Evolutionary conservation across 2,113 vertebrate genomes (phyloP).

Genomic region (Polyodon spathula): DNA sequence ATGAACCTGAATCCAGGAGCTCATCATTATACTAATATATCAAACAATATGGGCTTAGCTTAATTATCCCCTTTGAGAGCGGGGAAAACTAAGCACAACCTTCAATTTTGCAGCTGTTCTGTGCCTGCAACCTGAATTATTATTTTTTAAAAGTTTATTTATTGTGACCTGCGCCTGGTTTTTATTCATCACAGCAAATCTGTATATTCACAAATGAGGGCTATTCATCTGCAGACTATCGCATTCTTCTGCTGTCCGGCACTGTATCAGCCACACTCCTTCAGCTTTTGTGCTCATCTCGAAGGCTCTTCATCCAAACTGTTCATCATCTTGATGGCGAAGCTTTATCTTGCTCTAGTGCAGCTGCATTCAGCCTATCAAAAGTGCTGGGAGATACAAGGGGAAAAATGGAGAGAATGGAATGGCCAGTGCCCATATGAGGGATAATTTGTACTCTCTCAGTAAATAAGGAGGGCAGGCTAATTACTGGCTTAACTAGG

Average conservation of each 20-base stretch:
- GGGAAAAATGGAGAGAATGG: conserved; percentile 50
- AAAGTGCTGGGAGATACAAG: conserved; percentile 70
- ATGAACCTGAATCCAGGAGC: conserved; percentile 62
- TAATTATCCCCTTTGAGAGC: conserved; percentile 82
- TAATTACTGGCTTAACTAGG: conserved; percentile 98
- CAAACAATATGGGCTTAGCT: conserved; percentile 77
- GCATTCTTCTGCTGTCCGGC: conserved; percentile 79
- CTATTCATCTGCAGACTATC: conserved; percentile 72
- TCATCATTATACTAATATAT: conserved; percentile 80
- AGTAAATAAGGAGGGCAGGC: conserved; percentile 93
- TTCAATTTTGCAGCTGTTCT: conserved; percentile 78
- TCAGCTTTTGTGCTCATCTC: conserved; percentile 79
- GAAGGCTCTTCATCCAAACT: conserved; percentile 83
- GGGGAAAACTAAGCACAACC: conserved; percentile 70
- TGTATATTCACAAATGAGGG: conserved; percentile 89
- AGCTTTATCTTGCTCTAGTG: conserved; percentile 82
- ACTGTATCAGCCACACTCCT: conserved; percentile 68
- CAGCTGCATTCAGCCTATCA: conserved; percentile 81
- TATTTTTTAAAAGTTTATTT: conserved; percentile 75
- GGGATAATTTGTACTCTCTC: conserved; percentile 97
- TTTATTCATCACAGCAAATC: conserved; percentile 71
- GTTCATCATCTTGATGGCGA: conserved; percentile 87
- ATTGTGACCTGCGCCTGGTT: conserved; percentile 70
- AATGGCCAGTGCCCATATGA: conserved; percentile 79
- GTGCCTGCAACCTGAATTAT: conserved; percentile 67